phyloP scores from a whole-genome alignment of 2,113 vertebrate genomes.

The Verasper variegatus region DNA sequence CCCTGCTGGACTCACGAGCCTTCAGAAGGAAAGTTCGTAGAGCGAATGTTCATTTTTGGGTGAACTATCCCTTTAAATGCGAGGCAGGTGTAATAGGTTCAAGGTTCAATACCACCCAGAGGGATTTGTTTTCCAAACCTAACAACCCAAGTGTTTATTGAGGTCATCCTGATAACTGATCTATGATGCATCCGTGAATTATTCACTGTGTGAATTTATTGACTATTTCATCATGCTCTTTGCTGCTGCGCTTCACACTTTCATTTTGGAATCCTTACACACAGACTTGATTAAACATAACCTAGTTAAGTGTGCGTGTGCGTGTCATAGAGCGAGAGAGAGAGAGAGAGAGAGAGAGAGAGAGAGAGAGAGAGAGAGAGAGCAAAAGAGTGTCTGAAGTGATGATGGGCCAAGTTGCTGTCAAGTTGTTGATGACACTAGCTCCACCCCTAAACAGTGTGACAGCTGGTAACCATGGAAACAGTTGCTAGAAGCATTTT shows the following conservation, averaged over 20 bases:
- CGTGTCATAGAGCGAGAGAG: not conserved
- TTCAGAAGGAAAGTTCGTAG: too few relatives aligned
- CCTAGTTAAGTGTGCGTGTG: constrained; percentile 44
- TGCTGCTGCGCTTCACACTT: constrained; percentile 22
- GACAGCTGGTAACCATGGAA: constrained; percentile 71
- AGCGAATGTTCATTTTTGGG: too few relatives aligned
- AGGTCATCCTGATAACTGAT: not conserved
- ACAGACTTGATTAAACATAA: constrained; percentile 65
- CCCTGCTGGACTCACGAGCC: too few relatives aligned
- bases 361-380: not conserved
- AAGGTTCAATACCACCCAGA: not conserved
- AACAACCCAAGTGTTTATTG: not conserved
- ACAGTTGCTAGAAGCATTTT: constrained; percentile 60
- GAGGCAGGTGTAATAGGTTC: not conserved
- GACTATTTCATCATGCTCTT: constrained; percentile 18
- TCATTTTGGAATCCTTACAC: constrained; percentile 46
- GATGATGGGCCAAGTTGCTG: constrained; percentile 45
- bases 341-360: too few relatives aligned
- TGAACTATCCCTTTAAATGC: not conserved
- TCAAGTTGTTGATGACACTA: constrained; percentile 53
- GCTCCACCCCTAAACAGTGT: constrained; percentile 52
- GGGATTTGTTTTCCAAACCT: not conserved
- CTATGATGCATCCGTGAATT: not conserved
- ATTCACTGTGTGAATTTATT: not conserved
- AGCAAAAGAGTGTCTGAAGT: constrained; percentile 5